Base-by-base conservation (phyloP, 2,797 vertebrate genomes). In the Sebastes steindachneri region DNA sequence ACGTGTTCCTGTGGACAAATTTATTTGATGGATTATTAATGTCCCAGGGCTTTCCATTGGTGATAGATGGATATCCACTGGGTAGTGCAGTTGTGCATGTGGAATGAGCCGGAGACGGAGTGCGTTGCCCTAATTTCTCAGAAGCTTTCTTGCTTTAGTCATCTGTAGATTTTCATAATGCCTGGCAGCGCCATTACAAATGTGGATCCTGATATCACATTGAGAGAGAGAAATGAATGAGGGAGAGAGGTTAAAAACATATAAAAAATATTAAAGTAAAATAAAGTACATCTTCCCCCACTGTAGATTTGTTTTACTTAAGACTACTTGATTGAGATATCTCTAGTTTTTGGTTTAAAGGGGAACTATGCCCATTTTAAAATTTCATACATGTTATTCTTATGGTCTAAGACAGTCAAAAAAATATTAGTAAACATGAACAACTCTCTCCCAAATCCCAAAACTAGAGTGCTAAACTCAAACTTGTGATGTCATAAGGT, bases 21-120 rank as follows among this genome's bases (percentile, higher is more conserved):
- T 90, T 77, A 84, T 90, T 79, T 91, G 89, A 94, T 94, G 91
- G 89, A 89, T 93, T 90, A 94, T 92, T 93, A 92, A 93, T 94
- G 91, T 88, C 85, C 78, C 75, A 41, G 82, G 72, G 79, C 84
- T 92, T 88, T 91, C 82, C 85, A 90, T 73, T 81, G 89, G 74
- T 91, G 87, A 92, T 85, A 84, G 88, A 93, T 92, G 79, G 73
- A 73, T 82, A 86, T 90, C 80, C 74, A 84, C 76, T 37, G 72
- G 68, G 81, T 89, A 90, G 85, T 85, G 85, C 84, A 79, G 80
- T 87, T 85, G 86, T 83, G 80, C 73, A 82, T 82, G 80, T 73
- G 64, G 54, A 86, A 86, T 85, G 71, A 88, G 77, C 8, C 7
- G 23, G 80, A 84, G 73, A 86, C 35, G 21, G 77, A 74, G 74